Conservation (phyloP, 2,888 invertebrate species). For the Polymixis flavicincta region DNA sequence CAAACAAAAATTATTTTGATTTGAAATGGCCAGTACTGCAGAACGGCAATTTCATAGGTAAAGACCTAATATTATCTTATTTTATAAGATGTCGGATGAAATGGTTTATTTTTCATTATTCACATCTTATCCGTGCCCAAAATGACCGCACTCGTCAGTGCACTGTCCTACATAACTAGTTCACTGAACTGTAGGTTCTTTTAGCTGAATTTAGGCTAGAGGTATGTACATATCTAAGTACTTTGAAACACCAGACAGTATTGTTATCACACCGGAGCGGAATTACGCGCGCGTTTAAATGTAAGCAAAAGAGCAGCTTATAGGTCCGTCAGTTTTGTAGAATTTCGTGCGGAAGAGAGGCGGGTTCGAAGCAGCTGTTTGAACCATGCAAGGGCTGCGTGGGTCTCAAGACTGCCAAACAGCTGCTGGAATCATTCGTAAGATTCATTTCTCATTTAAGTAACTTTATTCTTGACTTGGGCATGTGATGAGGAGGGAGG, state of each 20-base stretch:
- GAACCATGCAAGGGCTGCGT: neutral
- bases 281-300: neutral
- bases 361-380: too few relatives aligned
- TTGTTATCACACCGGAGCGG: neutral
- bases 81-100: neutral
- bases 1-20: too few relatives aligned
- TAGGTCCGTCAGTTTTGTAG: too few relatives aligned
- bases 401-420: neutral
- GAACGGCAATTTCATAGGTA: too few relatives aligned
- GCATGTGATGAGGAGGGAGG: neutral
- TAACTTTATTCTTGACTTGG: neutral
- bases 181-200: neutral
- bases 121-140: neutral
- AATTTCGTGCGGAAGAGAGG: neutral
- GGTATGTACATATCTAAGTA: neutral
- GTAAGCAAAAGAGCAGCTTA: neutral
- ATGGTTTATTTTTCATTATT: neutral
- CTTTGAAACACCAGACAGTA: neutral
- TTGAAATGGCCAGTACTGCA: too few relatives aligned
- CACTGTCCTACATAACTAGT: neutral
- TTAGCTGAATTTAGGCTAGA: neutral
- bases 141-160: neutral
- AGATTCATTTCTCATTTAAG: neutral
- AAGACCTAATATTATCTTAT: too few relatives aligned
- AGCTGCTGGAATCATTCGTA: too few relatives aligned